These are phyloP conservation scores for Acridotheres tristis DNA, from an alignment of 2,797 vertebrate genomes.

Conservation along the genomic window DNA sequence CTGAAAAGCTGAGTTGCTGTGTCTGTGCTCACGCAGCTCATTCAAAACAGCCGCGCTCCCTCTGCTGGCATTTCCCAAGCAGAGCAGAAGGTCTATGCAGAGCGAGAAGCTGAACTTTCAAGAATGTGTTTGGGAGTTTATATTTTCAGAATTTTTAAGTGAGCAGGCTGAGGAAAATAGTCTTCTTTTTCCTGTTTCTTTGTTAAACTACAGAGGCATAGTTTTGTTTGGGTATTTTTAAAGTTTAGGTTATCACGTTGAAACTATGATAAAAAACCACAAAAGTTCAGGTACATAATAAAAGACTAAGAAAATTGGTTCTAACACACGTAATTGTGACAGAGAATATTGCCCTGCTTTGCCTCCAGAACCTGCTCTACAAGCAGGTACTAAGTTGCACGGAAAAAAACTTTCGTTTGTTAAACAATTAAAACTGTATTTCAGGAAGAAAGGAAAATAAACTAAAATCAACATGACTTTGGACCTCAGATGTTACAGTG, in stretches of 20 bases:
- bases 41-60: not conserved
- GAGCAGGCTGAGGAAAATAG: not conserved
- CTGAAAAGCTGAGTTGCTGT: not conserved
- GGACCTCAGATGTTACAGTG: not conserved
- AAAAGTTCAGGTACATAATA: not conserved
- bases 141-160: not conserved
- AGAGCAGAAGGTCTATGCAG: fast-evolving
- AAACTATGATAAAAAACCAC: not conserved
- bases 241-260: not conserved
- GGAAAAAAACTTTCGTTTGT: not conserved
- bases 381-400: not conserved
- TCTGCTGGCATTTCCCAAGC: not conserved
- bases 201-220: not conserved
- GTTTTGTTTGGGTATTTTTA: fast-evolving
- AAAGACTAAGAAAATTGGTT: not conserved
- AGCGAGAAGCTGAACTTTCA: not conserved
- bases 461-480: not conserved
- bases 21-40: fast-evolving
- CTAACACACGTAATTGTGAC: not conserved
- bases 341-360: not conserved
- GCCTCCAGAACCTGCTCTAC: not conserved
- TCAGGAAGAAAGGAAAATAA: not conserved
- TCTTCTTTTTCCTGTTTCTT: not conserved
- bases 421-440: not conserved
- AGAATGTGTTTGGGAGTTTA: fast-evolving